phyloP scores from a whole-genome alignment of 2,113 vertebrate species.

The Amblyopsis rosae region DNA sequence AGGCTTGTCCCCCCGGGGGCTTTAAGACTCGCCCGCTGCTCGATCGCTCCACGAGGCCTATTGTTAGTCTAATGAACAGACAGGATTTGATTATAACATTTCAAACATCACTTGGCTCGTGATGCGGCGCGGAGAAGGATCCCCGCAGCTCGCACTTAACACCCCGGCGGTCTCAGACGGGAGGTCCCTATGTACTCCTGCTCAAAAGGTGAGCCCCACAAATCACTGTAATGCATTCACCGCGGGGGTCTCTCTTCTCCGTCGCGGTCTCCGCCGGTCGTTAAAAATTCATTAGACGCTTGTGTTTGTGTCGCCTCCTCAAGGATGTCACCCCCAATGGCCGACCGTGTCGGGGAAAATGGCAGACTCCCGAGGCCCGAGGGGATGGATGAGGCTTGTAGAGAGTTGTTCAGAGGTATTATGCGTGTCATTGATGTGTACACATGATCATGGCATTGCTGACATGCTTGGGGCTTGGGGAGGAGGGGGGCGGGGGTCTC shows the following conservation, averaged over 20 bases:
- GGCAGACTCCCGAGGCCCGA: conserved; percentile 50
- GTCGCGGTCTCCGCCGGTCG: conserved; percentile 32
- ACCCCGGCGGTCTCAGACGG: conserved; percentile 61
- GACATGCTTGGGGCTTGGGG: conserved; percentile 21
- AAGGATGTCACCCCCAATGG: conserved; percentile 68
- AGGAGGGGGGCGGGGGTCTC: too few relatives aligned
- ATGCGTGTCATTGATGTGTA: conserved; percentile 38
- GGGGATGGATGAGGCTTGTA: conserved; percentile 54
- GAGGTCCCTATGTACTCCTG: conserved; percentile 40
- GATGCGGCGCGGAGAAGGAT: conserved; percentile 67
- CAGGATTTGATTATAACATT: conserved; percentile 81
- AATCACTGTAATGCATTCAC: conserved; percentile 71
- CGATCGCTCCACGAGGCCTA: conserved; percentile 56
- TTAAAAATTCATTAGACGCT: conserved; percentile 76
- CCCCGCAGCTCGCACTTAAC: conserved; percentile 73
- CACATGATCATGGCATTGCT: conserved; percentile 34
- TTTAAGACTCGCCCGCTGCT: conserved; percentile 63
- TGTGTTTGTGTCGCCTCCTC: conserved; percentile 66
- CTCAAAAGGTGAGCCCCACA: conserved; percentile 73
- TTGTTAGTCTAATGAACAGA: conserved; percentile 81
- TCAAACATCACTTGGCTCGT: conserved; percentile 78
- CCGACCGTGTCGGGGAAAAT: conserved; percentile 45
- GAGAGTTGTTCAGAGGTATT: conserved; percentile 48
- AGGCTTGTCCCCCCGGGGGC: conserved; percentile 68
- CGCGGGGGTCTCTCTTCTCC: conserved; percentile 30